Evolutionary conservation across 2,113 vertebrate genomes (phyloP), one percentile per base, ranked within the genome.

Genomic region (Chaetodon trifascialis): DNA sequence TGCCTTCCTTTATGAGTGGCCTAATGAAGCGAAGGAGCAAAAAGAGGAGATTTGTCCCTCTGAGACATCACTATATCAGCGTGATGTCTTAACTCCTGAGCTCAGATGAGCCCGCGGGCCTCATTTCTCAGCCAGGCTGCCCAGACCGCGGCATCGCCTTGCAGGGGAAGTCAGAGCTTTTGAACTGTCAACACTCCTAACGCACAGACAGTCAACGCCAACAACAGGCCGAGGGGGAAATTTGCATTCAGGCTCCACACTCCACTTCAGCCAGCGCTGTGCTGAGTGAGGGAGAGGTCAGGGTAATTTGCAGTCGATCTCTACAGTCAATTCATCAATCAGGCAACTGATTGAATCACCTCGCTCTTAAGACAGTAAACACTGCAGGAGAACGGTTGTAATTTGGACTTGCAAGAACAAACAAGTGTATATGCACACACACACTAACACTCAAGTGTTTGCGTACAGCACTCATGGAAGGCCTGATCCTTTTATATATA

Each of bases 1-100:
- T 78, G 69, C 60, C 82, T 85, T 79, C 81, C 64, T 90, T 92
- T 90, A 88, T 91, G 80, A 86, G 86, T 77, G 74, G 80, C 82
- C 71, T 92, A 93, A 94, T 93, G 81, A 91, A 87, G 84, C 83
- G n/a, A 76, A 82, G 70, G 79, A 87, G 74, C 21, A 38, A 86
- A 82, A 88, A 76, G 60, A 59, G 77, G 17, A 91, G 69, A 90
- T 88, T 52, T 87, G 74, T 85, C 65, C 88, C 84, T 60, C 70
- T 44, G 81, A 91, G 79, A 81, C 69, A 59, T 84, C 73, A 72
- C 83, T 86, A 80, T 90, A 93, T 89, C 89, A 92, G 82, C 46
- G 42, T 86, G 78, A 92, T 87, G 83, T 91, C 86, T 94, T 71
- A 49, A 84, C 81, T 90, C 82, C 72, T 17, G 36, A 80, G 70